phyloP scores from a whole-genome alignment of 2,888 invertebrate genomes.

The Nemapogon koenigi region DNA sequence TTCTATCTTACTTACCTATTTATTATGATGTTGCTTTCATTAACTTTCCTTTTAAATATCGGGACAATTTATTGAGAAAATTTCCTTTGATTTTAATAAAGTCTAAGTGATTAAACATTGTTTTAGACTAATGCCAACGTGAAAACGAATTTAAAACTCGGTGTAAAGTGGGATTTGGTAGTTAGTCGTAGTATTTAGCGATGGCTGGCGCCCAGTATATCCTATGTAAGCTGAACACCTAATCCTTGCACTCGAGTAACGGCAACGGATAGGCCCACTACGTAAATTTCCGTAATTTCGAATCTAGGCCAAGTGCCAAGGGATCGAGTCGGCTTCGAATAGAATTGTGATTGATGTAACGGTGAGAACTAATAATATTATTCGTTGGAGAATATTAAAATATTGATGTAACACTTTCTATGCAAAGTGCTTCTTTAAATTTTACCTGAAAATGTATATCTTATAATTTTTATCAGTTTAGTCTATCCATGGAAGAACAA shows the following conservation, averaged over 20 bases:
- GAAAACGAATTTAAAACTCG: too few relatives aligned
- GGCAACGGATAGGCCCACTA: constrained; percentile 48
- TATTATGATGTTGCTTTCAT: constrained; percentile 8
- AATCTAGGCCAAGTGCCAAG: constrained; percentile 63
- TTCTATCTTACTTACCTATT: constrained; percentile 52
- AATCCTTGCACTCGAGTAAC: constrained; percentile 48
- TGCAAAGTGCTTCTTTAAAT: too few relatives aligned
- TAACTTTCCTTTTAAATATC: constrained; percentile 50
- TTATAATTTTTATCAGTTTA: too few relatives aligned
- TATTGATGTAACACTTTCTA: too few relatives aligned
- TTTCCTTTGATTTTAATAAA: too few relatives aligned
- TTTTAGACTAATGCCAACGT: too few relatives aligned
- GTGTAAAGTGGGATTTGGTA: constrained; percentile 4
- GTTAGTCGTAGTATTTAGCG: constrained; percentile 27
- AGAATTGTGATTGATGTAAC: constrained; percentile 62
- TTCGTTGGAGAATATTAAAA: too few relatives aligned
- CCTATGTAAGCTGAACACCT: constrained; percentile 49
- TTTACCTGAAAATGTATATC: too few relatives aligned
- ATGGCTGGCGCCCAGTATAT: constrained; percentile 22
- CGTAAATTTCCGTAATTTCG: constrained; percentile 63
- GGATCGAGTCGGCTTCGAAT: constrained; percentile 43
- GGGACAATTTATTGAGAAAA: too few relatives aligned
- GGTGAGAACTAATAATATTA: too few relatives aligned
- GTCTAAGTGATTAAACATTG: too few relatives aligned
- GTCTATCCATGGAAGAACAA: too few relatives aligned